Evolutionary conservation across 2,113 vertebrate species (phyloP), one percentile per base, ranked within the genome.

Genomic region (Cyprinodon tularosa): DNA sequence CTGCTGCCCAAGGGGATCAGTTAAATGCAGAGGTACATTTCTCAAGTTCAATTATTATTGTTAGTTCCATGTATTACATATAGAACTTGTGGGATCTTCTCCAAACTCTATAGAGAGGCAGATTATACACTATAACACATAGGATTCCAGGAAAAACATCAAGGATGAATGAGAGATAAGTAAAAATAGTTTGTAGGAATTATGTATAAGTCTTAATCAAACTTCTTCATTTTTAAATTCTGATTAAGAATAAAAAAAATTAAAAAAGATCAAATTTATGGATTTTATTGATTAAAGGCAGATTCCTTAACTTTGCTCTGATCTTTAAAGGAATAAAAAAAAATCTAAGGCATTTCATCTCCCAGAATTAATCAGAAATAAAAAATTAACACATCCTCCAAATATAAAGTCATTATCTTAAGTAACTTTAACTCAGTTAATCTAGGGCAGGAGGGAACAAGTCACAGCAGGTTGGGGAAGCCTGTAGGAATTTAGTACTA

Each of bases 401-500:
- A n/a, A 57, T 20, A 9, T 3, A 14, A 57, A 57, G 50, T 13
- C 22, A 61, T 61, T 36, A 40, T 1, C 4, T 44, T 39, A 64
- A 45, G 8, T 47, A 15, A 50, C 59, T 1, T 13, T 0, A 1
- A 47, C 0, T 13, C 11, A 47, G 4, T 73, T 66, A 0, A 14
- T 17, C 20, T 10, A 12, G 4, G 59, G 66, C 39, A 38, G 13
- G 29, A 15, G 12, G 36, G 13, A 83, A 84, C 91, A 87, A 68
- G 90, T 88, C 78, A 17, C 68, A 67, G 86, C 90, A 91, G 12
- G 82, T 66, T 11, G 15, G 50, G 72, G 47, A 45, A 69, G 68
- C 50, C 62, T 6, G 53, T 14, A 85, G 80, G 78, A 89, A 90
- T 88, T 85, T 59, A 39, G n/a, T 0, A 66, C 22, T 4, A 17